Evolutionary conservation across 2,113 vertebrate species (phyloP).

Genomic region (Leucopternis melanops): DNA sequence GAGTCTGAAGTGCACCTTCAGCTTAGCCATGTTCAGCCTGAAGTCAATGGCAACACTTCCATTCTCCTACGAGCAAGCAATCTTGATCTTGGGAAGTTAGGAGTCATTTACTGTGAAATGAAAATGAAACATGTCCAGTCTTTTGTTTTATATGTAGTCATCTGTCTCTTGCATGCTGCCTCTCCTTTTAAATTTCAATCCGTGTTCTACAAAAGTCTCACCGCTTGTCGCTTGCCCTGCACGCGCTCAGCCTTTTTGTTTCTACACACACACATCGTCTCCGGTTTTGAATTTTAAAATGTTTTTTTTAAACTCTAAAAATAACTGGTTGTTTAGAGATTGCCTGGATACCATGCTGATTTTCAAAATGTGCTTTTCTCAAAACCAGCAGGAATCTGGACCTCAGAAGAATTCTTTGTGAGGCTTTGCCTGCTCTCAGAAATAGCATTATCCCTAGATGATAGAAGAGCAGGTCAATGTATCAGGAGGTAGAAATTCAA

Average conservation of each 20-base stretch:
- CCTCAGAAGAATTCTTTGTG: slow-evolving; percentile 4
- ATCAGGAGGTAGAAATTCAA: background rate
- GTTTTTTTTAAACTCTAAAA: background rate
- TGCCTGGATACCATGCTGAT: slow-evolving; percentile 15
- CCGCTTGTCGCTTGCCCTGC: background rate
- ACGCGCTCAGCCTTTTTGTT: background rate
- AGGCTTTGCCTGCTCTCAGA: background rate
- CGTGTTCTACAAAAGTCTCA: background rate
- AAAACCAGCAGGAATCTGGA: slow-evolving; percentile 19
- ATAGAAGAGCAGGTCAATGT: background rate
- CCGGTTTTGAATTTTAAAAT: background rate
- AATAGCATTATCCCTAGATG: slow-evolving; percentile 16
- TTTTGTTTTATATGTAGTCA: background rate
- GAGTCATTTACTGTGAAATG: slow-evolving; percentile 1
- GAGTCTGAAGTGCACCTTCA: slow-evolving; percentile 17
- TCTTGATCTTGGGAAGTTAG: background rate
- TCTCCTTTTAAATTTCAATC: background rate
- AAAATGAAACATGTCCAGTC: background rate
- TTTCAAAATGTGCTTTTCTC: slow-evolving; percentile 54
- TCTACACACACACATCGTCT: background rate
- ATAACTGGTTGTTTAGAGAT: slow-evolving; percentile 37
- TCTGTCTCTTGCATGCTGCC: background rate
- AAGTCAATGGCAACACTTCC: background rate
- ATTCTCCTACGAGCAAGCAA: background rate
- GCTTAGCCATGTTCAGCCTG: background rate